These are phyloP conservation scores for Nephrotoma appendiculata DNA, from an alignment of 2,888 invertebrate species.

Conservation along the genomic window DNA sequence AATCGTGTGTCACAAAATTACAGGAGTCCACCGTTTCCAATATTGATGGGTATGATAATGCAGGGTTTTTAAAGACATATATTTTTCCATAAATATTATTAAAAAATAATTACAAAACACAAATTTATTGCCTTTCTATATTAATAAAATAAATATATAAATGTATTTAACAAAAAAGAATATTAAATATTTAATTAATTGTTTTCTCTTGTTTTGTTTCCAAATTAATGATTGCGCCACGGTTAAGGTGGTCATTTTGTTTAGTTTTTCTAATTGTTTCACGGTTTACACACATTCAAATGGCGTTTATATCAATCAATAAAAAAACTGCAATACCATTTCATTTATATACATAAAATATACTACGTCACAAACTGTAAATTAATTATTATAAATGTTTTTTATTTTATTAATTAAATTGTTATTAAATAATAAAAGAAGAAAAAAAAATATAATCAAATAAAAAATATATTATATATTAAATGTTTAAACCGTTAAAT, in stretches of 20 bases:
- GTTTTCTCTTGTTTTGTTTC: neutral
- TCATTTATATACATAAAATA: neutral
- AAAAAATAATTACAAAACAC: neutral
- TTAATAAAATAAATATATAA: neutral
- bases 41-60: neutral
- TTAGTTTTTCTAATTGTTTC: neutral
- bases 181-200: neutral
- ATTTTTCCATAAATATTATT: neutral
- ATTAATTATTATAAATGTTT: neutral
- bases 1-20: neutral
- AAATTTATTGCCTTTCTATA: neutral
- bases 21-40: neutral
- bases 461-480: neutral
- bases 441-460: neutral
- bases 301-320: neutral
- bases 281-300: neutral
- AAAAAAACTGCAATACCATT: neutral
- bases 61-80: neutral
- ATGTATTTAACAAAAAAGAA: neutral
- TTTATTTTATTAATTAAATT: neutral
- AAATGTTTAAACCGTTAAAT: neutral
- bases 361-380: neutral
- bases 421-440: neutral
- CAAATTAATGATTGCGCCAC: neutral
- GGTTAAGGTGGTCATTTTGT: neutral